Evolutionary conservation across 2,888 invertebrate species (phyloP).

Genomic region (Cantharis rustica): DNA sequence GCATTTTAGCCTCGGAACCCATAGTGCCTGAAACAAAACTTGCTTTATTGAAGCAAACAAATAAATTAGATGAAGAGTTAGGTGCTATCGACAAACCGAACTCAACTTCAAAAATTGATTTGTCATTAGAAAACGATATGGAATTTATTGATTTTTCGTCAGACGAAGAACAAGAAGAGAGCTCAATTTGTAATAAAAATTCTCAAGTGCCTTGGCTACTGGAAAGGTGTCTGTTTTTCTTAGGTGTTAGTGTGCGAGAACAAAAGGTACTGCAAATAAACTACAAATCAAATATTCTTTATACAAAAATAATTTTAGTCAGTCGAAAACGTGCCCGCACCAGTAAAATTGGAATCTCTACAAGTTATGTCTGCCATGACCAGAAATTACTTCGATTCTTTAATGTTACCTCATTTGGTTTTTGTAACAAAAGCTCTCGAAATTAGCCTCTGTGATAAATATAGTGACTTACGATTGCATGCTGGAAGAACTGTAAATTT

Average conservation of each 20-base stretch:
- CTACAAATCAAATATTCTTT: no score
- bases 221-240: slow-evolving; percentile 64
- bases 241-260: slow-evolving; percentile 44
- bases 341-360: slow-evolving; percentile 77
- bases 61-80: background rate
- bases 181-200: slow-evolving; percentile 33
- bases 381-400: slow-evolving; percentile 63
- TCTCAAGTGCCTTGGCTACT: slow-evolving; percentile 63
- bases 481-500: slow-evolving; percentile 72
- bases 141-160: slow-evolving; percentile 55
- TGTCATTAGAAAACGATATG: slow-evolving; percentile 42
- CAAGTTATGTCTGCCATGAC: slow-evolving; percentile 71
- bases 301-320: background rate
- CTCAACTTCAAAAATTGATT: slow-evolving; percentile 29
- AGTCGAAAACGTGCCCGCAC: slow-evolving; percentile 57
- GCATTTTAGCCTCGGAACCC: slow-evolving; percentile 69
- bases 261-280: slow-evolving; percentile 1
- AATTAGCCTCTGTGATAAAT: slow-evolving; percentile 63
- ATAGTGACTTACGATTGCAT: slow-evolving; percentile 72
- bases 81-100: background rate
- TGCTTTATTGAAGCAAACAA: slow-evolving; percentile 57
- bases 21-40: slow-evolving; percentile 65
- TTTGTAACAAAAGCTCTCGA: slow-evolving; percentile 66
- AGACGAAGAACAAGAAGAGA: slow-evolving; percentile 40
- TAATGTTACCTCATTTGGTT: slow-evolving; percentile 62